These are phyloP conservation scores for Nemoura dubitans DNA, from an alignment of 2,888 invertebrate genomes.

Conservation along the genomic window DNA sequence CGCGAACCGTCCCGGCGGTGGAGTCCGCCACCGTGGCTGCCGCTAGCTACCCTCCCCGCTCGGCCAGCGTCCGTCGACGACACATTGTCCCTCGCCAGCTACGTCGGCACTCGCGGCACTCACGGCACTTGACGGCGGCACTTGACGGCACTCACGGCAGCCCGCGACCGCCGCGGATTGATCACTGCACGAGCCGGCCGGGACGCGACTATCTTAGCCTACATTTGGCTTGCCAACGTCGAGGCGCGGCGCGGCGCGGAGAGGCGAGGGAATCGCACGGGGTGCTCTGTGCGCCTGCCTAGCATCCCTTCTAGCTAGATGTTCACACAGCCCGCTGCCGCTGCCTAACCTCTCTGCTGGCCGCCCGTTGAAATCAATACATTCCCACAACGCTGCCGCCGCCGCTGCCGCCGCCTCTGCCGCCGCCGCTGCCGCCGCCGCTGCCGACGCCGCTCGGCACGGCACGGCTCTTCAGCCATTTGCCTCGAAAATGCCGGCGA, in stretches of 20 bases:
- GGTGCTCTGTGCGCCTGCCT: slow-evolving; percentile 34
- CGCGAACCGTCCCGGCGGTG: neutral
- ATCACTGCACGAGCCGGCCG: slow-evolving; percentile 13
- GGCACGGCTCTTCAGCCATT: slow-evolving; percentile 34
- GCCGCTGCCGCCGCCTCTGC: neutral
- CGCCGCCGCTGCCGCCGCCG: slow-evolving; percentile 18
- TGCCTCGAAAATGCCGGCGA: neutral
- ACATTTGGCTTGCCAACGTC: neutral
- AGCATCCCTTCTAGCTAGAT: slow-evolving; percentile 24
- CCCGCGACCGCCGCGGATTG: slow-evolving; percentile 33
- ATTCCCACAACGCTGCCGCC: slow-evolving; percentile 29
- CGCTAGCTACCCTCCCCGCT: neutral
- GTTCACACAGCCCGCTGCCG: neutral
- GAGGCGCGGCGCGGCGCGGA: neutral
- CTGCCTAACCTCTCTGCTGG: slow-evolving; percentile 37
- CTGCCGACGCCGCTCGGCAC: slow-evolving; percentile 31
- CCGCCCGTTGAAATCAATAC: slow-evolving; percentile 36
- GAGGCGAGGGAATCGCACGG: slow-evolving; percentile 2
- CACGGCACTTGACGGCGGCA: too few relatives aligned
- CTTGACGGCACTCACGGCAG: slow-evolving; percentile 26
- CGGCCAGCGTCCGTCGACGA: slow-evolving; percentile 37
- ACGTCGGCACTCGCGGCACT: neutral
- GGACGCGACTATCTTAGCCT: slow-evolving; percentile 14
- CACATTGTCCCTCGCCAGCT: slow-evolving; percentile 35
- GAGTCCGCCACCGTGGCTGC: neutral